phyloP scores from a whole-genome alignment of 1,140 invertebrate species.

The Helicoverpa zea region DNA sequence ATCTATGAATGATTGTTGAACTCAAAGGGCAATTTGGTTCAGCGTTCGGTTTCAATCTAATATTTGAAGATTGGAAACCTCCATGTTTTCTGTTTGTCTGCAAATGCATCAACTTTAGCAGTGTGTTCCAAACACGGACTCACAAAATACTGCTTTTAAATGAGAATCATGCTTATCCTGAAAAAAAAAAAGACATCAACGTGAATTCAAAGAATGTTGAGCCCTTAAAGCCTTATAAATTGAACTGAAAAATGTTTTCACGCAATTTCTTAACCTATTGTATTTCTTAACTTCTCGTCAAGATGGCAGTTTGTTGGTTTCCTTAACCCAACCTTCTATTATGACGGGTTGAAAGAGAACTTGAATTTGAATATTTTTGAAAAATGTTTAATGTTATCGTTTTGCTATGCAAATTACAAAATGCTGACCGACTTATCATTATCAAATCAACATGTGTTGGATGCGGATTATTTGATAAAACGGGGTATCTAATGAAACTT shows the following conservation, averaged over 20 bases:
- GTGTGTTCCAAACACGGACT: no score
- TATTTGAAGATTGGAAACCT: not conserved
- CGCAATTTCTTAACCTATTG: not conserved
- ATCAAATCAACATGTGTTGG: slow-evolving; percentile 22
- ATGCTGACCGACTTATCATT: slow-evolving; percentile 32
- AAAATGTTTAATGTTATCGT: not conserved
- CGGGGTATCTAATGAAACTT: not conserved
- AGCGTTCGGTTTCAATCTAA: not conserved
- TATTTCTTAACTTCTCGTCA: not conserved
- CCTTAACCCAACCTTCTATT: no score
- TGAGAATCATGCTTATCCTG: no score
- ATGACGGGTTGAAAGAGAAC: no score
- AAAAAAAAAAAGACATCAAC: no score
- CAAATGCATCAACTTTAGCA: not conserved
- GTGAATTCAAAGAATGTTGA: no score
- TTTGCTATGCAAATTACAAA: slow-evolving; percentile 12
- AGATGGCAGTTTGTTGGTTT: not conserved
- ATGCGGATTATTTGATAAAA: slow-evolving; percentile 19
- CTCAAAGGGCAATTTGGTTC: not conserved
- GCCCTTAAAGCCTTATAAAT: not conserved
- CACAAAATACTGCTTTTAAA: no score
- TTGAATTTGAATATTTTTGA: not conserved
- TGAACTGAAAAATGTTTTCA: not conserved
- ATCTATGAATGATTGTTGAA: not conserved
- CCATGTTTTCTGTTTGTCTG: not conserved